Evolutionary conservation across 1,140 invertebrate species (phyloP).

Genomic region (Brachionus rotundiformis): DNA sequence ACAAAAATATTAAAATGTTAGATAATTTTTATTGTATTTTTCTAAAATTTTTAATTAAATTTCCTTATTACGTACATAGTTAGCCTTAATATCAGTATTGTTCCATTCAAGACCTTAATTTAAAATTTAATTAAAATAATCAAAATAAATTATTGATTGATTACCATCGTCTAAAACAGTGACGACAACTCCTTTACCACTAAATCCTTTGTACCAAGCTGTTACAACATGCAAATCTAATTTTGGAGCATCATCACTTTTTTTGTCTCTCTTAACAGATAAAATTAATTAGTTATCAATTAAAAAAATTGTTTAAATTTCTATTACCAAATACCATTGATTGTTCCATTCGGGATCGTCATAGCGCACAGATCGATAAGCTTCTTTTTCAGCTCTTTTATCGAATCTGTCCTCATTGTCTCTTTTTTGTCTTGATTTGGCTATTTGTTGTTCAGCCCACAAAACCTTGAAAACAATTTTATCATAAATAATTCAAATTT

Average conservation of each 20-base stretch:
- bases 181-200: conserved; percentile 56
- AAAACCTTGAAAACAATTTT: conserved; percentile 5
- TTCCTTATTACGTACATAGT: conserved; percentile 62
- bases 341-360: conserved; percentile 49
- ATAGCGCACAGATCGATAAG: conserved; percentile 41
- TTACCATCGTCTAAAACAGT: conserved; percentile 59
- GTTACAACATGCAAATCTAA: conserved; percentile 63
- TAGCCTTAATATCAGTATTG: conserved; percentile 40
- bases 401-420: conserved; percentile 43
- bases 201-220: conserved; percentile 55
- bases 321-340: conserved; percentile 52
- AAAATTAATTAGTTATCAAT: too few species aligned
- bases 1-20: background rate
- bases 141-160: background rate
- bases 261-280: background rate
- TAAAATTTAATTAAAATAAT: background rate
- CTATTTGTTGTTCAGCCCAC: conserved; percentile 51
- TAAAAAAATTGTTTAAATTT: too few species aligned
- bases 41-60: background rate
- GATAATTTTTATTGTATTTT: conserved; percentile 8
- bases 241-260: background rate
- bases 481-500: conserved; percentile 2
- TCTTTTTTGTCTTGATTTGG: conserved; percentile 26
- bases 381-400: conserved; percentile 41
- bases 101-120: conserved; percentile 50